Evolutionary conservation across 2,888 invertebrate species (phyloP), one percentile per base, ranked within the genome.

Genomic region (Beris chalybata): DNA sequence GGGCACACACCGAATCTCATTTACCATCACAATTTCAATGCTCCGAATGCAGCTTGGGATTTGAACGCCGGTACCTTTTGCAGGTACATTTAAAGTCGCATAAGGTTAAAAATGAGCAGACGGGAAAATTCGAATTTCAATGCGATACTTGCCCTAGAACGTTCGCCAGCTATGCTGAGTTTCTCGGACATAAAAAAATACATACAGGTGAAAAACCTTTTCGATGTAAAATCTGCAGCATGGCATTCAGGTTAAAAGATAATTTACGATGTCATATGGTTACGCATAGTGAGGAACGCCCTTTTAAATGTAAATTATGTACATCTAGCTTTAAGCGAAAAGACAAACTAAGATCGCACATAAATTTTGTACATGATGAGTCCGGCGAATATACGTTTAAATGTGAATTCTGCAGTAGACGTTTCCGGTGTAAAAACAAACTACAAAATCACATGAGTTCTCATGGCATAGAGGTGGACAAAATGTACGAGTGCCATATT

Each of bases 231-330:
- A 61, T 52, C 3, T 61, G 61, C 43, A 50, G 61, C 5, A 61
- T 61, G 61, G 50, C 61, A 32, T 61, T 61, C 38, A 50, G 50
- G 43, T 29, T 50, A 43, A 50, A 52, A 6, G 61, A 61, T 38
- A 61, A 61, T 15, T 50, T 61, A 38, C 50, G 50, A 61, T 50
- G 50, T 4, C 61, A 61, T 38, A 61, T 61, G 61, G 50, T 50
- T 13, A 52, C 61, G 22, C 61, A 61, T 61, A 61, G 61, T 11
- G 52, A 61, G 22, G 61, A 50, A 22, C 50, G 61, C 3, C 61
- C 61, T 22, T 61, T 50, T 22, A 38, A 61, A 52, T 61, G 61
- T 22, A 22, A 31, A 6, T 32, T 61, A 11, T 61, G 61, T 31
- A 11, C 50, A 12, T 61, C 61, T 31, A 50, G 61, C 38, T 61